Conservation (phyloP, 2,888 invertebrate genomes). For the Dorcus hopei region DNA sequence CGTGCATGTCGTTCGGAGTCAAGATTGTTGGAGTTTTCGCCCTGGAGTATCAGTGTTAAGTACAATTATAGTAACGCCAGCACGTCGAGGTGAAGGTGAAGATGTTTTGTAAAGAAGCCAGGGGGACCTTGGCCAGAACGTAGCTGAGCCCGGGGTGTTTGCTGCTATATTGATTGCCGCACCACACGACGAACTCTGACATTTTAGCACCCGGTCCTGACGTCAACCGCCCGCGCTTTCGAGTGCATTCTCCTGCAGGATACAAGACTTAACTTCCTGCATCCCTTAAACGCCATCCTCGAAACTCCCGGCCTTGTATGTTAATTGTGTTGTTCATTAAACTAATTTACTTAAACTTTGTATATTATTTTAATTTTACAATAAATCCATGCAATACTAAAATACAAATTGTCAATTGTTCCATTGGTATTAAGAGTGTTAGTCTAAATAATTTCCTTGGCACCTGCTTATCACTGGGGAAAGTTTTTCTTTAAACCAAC, state of each 20-base stretch:
- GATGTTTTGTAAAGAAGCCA: constrained; percentile 11
- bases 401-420: too few species aligned
- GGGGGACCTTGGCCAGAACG: constrained; percentile 25
- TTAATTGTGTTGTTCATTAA: too few species aligned
- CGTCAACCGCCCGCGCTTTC: constrained; percentile 26
- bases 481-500: too few species aligned
- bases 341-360: too few species aligned
- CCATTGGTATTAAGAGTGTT: too few species aligned
- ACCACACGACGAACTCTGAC: constrained; percentile 34
- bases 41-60: not conserved
- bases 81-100: constrained; percentile 10
- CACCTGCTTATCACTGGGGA: too few species aligned
- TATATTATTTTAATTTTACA: too few species aligned
- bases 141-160: constrained; percentile 33
- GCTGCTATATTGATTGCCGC: constrained; percentile 35
- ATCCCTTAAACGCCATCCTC: not conserved
- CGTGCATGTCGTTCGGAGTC: constrained; percentile 3
- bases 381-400: too few species aligned
- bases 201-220: constrained; percentile 30
- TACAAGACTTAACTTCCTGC: constrained; percentile 15
- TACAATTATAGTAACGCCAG: constrained; percentile 9
- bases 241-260: constrained; percentile 22
- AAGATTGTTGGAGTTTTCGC: constrained; percentile 11
- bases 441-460: too few species aligned
- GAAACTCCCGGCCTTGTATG: too few species aligned